Conservation (phyloP, 1,140 invertebrate species). For the Drosophila burlai region DNA sequence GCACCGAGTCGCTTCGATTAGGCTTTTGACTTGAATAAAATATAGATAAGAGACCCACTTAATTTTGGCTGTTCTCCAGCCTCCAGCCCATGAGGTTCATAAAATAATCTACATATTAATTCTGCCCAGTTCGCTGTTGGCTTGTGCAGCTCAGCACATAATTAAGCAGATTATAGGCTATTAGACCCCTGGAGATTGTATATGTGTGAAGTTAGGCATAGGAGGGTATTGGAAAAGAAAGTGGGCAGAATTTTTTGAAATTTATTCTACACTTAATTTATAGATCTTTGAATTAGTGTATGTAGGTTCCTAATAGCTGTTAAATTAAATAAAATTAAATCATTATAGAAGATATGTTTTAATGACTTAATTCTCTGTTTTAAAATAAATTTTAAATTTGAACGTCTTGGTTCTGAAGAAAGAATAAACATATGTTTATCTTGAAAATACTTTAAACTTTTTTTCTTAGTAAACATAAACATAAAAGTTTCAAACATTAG, state of each 20-base stretch:
- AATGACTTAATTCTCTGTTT: background rate
- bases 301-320: background rate
- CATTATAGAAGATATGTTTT: background rate
- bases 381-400: background rate
- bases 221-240: constrained; percentile 5
- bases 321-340: background rate
- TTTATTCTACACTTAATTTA: constrained; percentile 5
- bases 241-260: constrained; percentile 2
- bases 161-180: constrained; percentile 43
- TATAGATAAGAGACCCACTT: constrained; percentile 17
- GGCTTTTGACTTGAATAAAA: constrained; percentile 15
- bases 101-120: constrained; percentile 48
- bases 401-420: background rate
- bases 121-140: background rate
- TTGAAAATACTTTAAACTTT: background rate
- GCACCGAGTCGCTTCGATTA: constrained; percentile 8
- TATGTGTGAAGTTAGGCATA: background rate
- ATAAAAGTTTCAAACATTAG: background rate
- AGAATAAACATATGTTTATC: background rate
- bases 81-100: constrained; percentile 3
- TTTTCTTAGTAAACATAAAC: background rate
- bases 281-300: background rate
- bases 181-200: constrained; percentile 26
- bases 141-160: constrained; percentile 40
- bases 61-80: background rate